Base-by-base conservation (phyloP, 2,113 vertebrate genomes). In the Urocitellus parryii region DNA sequence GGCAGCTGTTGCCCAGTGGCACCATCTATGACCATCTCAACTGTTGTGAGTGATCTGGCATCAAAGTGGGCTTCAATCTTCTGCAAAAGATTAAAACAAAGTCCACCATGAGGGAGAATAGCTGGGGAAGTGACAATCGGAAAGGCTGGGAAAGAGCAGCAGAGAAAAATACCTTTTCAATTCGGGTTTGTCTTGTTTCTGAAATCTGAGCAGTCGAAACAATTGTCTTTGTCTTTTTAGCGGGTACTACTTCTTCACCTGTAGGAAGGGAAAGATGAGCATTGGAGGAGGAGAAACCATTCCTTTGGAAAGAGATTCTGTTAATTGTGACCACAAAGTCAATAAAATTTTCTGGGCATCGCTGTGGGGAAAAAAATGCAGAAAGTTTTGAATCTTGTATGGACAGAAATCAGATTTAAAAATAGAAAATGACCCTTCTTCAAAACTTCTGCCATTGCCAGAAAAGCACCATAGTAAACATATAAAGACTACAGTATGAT, bases 211-310 rank as follows among this genome's bases (percentile, higher is more conserved):
- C 99, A 98, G 99, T 98, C 98, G 99, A 99, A 97, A 99, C 98
- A 58, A 99, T 98, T 42, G 99, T 99, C 98, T 99, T 99, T 92
- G 99, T 99, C 98, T 99, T 99, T 99, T 99, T 99, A 77, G 98
- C 98, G 82, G 99, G 99, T 58, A 99, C 99, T 89, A 99, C 99
- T 98, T 99, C 99, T 97, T 99, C 99, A 84, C 99, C 99, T 99
- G 98, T 16, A 89, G 85, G 79, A 97, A 97, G 68, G 42, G 37
- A 61, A 95, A 97, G 92, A 77, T 0, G 0, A 74, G 11, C 37
- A 16, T 34, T 98, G 45, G 51, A 96, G 70, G 27, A 93, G n/a
- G 92, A 67, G 3, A 77, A 91, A 90, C 0, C 53, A 79, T 37
- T 16, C 48, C 88, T n/a, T 96, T 88, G 91, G 39, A 92, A 95